Base-by-base conservation (phyloP, 2,113 vertebrate genomes). In the Hyperoodon ampullatus region DNA sequence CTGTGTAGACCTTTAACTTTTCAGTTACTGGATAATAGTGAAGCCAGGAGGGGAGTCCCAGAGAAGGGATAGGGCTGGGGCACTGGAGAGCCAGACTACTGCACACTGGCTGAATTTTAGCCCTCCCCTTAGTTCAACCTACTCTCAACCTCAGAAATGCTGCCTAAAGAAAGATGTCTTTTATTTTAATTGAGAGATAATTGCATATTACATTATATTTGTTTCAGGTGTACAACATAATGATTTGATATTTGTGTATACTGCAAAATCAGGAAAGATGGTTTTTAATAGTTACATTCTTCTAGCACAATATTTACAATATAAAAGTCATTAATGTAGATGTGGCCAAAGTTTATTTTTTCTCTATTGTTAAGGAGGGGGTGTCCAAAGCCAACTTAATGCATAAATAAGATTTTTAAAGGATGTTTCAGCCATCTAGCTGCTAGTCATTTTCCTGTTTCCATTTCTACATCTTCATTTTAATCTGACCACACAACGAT, bases 381-480 rank as follows among this genome's bases (percentile, higher is more conserved):
- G 2, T 78, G 4, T 78, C 10, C 23, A 65, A 87, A 87, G 16
- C 21, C 81, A 83, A 60, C 42, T 71, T 35, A 93, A 92, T 88
- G 11, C 50, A 83, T 63, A 74, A 30, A 30, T 60, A 50, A 39
- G 18, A 50, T 35, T 94, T 80, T 50, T 39, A 80, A 91, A 77
- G 15, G 4, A 13, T 61, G 33, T 81, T 93, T 91, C 88, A 92
- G 44, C 21, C 13, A 68, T 33, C 5, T 47, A 85, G 35, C 60
- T 77, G 65, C 7, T 53, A 84, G 15, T 50, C 23, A 14, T 42
- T 90, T 85, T 87, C 42, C 33, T 61, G 13, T 58, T 94, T 95
- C 26, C 35, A 95, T 55, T 91, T 85, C 39, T 58, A 4, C 70
- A 30, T 84, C 28, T 93, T 72, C 90, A 68, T 71, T 94, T 90